phyloP scores from a whole-genome alignment of 2,113 vertebrate species.

The Formicarius rufipectus region DNA sequence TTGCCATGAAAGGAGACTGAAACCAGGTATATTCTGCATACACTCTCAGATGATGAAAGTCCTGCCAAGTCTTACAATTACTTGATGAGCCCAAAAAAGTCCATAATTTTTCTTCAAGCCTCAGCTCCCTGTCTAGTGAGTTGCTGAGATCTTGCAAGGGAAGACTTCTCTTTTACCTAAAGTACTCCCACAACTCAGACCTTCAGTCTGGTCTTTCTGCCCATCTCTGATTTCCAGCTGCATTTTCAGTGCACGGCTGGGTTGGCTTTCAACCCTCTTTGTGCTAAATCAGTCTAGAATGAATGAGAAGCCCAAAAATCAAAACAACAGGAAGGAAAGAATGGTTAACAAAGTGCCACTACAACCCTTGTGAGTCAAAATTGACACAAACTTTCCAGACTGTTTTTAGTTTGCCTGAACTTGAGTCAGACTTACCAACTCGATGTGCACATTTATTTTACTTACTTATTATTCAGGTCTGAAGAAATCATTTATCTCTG shows the following conservation, averaged over 20 bases:
- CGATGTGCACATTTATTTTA: constrained; percentile 10
- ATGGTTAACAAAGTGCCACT: neutral
- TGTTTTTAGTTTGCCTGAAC: neutral
- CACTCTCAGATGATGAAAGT: neutral
- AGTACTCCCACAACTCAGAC: neutral
- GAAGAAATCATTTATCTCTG: constrained; percentile 35
- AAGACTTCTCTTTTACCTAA: neutral
- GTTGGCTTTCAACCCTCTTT: neutral
- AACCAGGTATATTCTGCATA: neutral
- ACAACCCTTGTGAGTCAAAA: neutral
- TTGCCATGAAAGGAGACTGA: neutral
- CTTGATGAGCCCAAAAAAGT: neutral
- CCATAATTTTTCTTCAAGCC: neutral
- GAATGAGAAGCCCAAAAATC: neutral
- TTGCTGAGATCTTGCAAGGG: neutral
- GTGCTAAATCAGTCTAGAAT: neutral
- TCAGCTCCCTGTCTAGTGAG: neutral
- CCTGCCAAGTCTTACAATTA: neutral
- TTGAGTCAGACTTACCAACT: constrained; percentile 10
- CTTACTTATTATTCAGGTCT: constrained; percentile 36
- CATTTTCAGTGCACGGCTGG: neutral
- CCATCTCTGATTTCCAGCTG: neutral
- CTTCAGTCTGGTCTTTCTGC: neutral
- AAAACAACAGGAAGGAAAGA: neutral
- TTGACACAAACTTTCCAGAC: neutral